Percentiles rank a stretch among this genome's conserved stretches.
These are phyloP conservation scores for Dysdera silvatica DNA, from an alignment of 1,140 invertebrate genomes.

Conservation along the genomic window DNA sequence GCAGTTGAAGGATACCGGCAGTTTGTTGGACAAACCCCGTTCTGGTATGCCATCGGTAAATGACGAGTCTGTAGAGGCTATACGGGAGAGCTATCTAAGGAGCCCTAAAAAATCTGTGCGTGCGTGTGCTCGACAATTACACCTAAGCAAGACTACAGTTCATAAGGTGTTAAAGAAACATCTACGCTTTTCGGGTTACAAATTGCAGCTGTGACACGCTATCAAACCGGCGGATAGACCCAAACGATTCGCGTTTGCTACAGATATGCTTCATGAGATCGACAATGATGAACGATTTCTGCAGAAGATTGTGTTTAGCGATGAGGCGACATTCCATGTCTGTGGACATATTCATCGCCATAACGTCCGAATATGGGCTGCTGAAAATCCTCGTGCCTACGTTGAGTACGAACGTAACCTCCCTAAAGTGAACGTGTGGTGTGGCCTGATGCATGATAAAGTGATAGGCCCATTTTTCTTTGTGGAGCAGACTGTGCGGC, in stretches of 20 bases:
- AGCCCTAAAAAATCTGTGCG: too few species aligned
- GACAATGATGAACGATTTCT: background rate
- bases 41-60: too few species aligned
- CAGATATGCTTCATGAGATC: background rate
- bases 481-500: background rate
- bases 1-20: too few species aligned
- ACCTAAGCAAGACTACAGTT: too few species aligned
- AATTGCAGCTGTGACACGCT: too few species aligned
- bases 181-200: too few species aligned
- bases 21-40: too few species aligned
- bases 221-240: slow-evolving; percentile 1
- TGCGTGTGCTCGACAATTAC: too few species aligned
- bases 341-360: slow-evolving; percentile 10
- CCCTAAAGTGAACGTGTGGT: slow-evolving; percentile 22
- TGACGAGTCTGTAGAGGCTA: too few species aligned
- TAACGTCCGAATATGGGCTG: slow-evolving; percentile 22
- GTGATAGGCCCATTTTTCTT: slow-evolving; percentile 18
- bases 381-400: slow-evolving; percentile 7
- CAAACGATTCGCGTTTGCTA: background rate
- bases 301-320: background rate
- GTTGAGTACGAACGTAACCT: slow-evolving; percentile 11
- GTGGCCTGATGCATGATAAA: background rate
- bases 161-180: too few species aligned
- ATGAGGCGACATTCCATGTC: slow-evolving; percentile 19
- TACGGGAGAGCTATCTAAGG: too few species aligned